Conservation (phyloP, 2,888 invertebrate genomes). For the Clanis bilineata region DNA sequence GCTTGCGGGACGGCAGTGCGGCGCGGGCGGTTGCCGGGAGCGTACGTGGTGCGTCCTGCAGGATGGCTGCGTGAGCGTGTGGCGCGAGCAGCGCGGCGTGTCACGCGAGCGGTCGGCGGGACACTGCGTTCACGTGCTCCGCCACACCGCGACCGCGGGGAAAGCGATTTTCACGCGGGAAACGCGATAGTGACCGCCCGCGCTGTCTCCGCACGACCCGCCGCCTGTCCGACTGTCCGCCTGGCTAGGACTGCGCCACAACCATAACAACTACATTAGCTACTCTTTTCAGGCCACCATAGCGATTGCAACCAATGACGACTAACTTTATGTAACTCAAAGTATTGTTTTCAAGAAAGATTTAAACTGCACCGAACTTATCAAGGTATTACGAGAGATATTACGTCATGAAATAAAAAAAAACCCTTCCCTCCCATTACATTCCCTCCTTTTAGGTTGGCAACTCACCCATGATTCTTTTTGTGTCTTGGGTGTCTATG, state of each 20-base stretch:
- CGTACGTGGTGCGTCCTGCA: slow-evolving; percentile 60
- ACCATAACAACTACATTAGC: neutral
- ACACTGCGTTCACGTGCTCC: slow-evolving; percentile 79
- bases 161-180: slow-evolving; percentile 80
- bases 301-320: neutral
- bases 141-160: slow-evolving; percentile 67
- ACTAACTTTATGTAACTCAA: neutral
- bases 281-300: neutral
- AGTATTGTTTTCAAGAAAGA: no score
- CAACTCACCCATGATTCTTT: no score
- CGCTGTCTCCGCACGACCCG: slow-evolving; percentile 67
- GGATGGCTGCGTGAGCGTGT: slow-evolving; percentile 49
- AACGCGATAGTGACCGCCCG: slow-evolving; percentile 74
- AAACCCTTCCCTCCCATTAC: no score
- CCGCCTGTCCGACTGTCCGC: slow-evolving; percentile 32
- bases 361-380: no score
- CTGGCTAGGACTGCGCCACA: neutral
- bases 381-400: no score
- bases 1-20: slow-evolving; percentile 53
- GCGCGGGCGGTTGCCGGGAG: slow-evolving; percentile 63
- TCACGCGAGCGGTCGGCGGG: slow-evolving; percentile 79
- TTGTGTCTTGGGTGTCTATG: no score
- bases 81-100: slow-evolving; percentile 65
- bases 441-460: no score
- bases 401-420: no score